Conservation (phyloP, 2,113 vertebrate genomes). For the Bombycilla garrulus region DNA sequence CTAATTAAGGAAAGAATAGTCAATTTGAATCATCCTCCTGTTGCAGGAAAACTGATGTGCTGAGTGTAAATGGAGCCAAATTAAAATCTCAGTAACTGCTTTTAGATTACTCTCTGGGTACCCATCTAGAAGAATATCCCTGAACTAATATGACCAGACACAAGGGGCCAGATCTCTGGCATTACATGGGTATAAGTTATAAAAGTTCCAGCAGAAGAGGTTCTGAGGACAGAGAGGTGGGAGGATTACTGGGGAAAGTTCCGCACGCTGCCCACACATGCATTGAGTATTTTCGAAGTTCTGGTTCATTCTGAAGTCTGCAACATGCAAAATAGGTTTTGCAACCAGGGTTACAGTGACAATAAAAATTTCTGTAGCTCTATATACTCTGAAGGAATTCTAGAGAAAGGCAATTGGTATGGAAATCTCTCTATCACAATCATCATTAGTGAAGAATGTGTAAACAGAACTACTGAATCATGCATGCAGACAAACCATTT, state of each 20-base stretch:
- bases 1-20: neutral
- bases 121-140: neutral
- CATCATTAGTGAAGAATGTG: neutral
- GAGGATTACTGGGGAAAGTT: neutral
- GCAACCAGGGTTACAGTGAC: neutral
- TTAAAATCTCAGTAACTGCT: neutral
- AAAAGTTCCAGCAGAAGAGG: neutral
- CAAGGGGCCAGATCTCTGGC: neutral
- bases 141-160: neutral
- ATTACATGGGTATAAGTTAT: neutral
- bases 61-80: neutral
- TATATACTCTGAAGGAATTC: neutral
- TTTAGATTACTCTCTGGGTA: neutral
- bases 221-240: neutral
- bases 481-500: neutral
- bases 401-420: neutral
- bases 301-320: neutral
- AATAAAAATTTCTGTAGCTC: neutral
- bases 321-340: neutral
- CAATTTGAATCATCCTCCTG: neutral
- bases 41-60: neutral
- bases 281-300: neutral
- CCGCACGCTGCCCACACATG: neutral
- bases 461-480: neutral
- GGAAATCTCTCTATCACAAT: neutral